Evolutionary conservation across 2,888 invertebrate genomes (phyloP).

Genomic region (Stictocephala bisonia): DNA sequence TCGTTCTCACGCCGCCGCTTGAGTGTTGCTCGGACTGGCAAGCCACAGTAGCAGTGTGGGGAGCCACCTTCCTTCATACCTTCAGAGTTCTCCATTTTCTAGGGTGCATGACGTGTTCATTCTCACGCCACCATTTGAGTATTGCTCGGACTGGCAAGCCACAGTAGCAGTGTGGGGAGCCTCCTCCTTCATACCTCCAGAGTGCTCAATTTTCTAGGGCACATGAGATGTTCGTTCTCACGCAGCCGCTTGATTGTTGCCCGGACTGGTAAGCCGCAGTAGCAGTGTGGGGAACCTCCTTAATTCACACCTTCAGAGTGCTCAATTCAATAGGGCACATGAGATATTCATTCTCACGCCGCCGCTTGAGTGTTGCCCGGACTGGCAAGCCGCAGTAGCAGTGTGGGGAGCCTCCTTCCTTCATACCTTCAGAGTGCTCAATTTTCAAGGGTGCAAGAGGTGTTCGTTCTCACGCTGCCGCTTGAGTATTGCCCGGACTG

Average conservation of each 20-base stretch:
- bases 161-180: conserved; percentile 51
- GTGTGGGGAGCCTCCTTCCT: too few relatives aligned
- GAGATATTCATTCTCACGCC: too few relatives aligned
- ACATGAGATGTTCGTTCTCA: conserved; percentile 53
- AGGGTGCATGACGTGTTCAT: conserved; percentile 52
- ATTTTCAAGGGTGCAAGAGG: conserved; percentile 54
- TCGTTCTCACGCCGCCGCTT: conserved; percentile 54
- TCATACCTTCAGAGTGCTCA: conserved; percentile 53
- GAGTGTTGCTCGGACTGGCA: conserved; percentile 56
- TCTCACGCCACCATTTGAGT: conserved; percentile 54
- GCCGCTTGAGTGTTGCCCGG: too few relatives aligned
- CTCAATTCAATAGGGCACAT: too few relatives aligned
- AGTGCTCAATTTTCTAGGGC: too few relatives aligned
- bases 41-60: conserved; percentile 49
- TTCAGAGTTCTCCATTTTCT: too few relatives aligned
- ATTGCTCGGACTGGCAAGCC: too few relatives aligned
- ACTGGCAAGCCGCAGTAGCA: too few relatives aligned
- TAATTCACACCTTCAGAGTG: too few relatives aligned
- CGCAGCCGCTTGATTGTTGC: conserved; percentile 55
- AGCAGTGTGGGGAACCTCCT: too few relatives aligned
- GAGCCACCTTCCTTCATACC: conserved; percentile 54
- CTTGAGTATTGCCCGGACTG: conserved; percentile 55
- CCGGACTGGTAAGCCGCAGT: too few relatives aligned
- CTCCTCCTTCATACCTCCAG: too few relatives aligned
- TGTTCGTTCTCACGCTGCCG: conserved; percentile 53